Evolutionary conservation across 2,888 invertebrate species (phyloP).

Genomic region (Graphium colonna): DNA sequence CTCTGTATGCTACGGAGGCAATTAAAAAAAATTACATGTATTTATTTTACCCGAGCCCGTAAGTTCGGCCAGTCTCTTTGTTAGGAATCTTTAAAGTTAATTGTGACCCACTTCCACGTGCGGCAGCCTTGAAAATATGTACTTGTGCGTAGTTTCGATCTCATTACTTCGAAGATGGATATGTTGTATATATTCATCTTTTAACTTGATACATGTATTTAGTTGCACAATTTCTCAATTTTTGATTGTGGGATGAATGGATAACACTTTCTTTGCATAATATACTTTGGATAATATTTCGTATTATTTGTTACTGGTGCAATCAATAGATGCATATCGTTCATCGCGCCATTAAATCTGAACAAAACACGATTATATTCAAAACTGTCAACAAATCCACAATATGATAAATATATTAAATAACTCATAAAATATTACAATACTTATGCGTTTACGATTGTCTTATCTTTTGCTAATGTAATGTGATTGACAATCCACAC

Average conservation of each 20-base stretch:
- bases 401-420: not conserved
- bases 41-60: not conserved
- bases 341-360: not conserved
- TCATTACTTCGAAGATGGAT: constrained; percentile 20
- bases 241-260: no score
- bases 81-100: constrained; percentile 22
- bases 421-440: constrained; percentile 4
- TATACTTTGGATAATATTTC: not conserved
- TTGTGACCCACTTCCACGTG: constrained; percentile 23
- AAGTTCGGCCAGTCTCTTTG: constrained; percentile 16
- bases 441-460: not conserved
- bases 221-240: not conserved
- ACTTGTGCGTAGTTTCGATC: constrained; percentile 14
- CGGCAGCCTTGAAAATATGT: constrained; percentile 16
- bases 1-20: not conserved
- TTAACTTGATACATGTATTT: not conserved
- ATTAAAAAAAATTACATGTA: constrained; percentile 1
- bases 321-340: not conserved
- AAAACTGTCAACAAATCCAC: not conserved
- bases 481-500: constrained; percentile 13
- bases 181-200: not conserved
- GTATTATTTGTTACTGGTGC: not conserved
- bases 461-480: constrained; percentile 11
- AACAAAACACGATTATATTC: not conserved
- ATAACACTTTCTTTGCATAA: no score